phyloP scores from a whole-genome alignment of 2,888 invertebrate species.

The Caenorhabditis parvicauda region DNA sequence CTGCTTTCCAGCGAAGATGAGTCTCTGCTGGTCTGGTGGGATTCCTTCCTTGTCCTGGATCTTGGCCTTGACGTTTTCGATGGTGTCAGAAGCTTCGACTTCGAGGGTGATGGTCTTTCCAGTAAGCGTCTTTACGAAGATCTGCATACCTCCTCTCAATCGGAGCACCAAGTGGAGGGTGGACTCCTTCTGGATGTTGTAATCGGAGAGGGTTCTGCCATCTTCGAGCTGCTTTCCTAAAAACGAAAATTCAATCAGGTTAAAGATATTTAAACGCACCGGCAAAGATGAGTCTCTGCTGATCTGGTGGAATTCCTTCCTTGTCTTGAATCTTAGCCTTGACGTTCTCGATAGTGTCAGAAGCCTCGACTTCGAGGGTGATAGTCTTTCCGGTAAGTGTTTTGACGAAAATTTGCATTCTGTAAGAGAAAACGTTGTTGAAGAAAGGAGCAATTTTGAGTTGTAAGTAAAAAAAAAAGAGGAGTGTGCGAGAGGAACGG shows the following conservation, averaged over 20 bases:
- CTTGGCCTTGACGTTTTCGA: conserved; percentile 44
- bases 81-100: conserved; percentile 43
- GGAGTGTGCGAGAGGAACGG: neutral
- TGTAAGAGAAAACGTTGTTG: neutral
- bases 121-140: conserved; percentile 83
- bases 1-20: conserved; percentile 43
- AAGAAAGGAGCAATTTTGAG: neutral
- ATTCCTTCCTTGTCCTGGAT: conserved; percentile 46
- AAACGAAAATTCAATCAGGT: neutral
- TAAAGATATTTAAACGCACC: conserved; percentile 13
- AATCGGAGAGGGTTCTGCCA: conserved; percentile 43
- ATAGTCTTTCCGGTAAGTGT: conserved; percentile 75
- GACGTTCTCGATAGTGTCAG: conserved; percentile 39
- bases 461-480: neutral
- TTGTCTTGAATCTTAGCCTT: conserved; percentile 42
- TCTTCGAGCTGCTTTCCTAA: conserved; percentile 44
- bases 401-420: conserved; percentile 92
- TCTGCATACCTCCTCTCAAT: conserved; percentile 76
- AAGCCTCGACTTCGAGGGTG: conserved; percentile 27
- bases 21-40: conserved; percentile 40
- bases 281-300: conserved; percentile 41
- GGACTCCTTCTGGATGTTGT: conserved; percentile 52
- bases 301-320: conserved; percentile 42
- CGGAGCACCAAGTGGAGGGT: conserved; percentile 45
- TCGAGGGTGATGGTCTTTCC: conserved; percentile 77